These are phyloP conservation scores for Psephotus haematonotus DNA, from an alignment of 2,113 vertebrate species.

Conservation along the genomic window DNA sequence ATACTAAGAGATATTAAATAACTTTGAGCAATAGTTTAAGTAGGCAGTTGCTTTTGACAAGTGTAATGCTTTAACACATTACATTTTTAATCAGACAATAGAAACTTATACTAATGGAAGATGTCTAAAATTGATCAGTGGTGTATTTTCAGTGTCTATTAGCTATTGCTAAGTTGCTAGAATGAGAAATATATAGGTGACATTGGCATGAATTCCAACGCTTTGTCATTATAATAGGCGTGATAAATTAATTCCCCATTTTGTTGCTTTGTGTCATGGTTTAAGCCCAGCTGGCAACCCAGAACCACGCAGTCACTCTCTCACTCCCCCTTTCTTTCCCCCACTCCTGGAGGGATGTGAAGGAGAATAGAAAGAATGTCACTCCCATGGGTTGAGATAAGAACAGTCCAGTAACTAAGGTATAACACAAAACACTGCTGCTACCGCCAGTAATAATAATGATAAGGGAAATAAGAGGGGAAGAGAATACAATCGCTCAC, in stretches of 20 bases:
- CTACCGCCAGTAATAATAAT: too few relatives aligned
- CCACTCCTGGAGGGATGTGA: too few relatives aligned
- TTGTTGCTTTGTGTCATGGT: not conserved
- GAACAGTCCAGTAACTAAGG: too few relatives aligned
- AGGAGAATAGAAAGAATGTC: too few relatives aligned
- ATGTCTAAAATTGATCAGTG: not conserved
- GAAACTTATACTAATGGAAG: not conserved
- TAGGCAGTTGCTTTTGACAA: conserved; percentile 13
- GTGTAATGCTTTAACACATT: not conserved
- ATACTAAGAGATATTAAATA: conserved; percentile 32
- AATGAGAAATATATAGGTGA: not conserved
- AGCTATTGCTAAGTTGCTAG: not conserved
- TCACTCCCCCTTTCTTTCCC: too few relatives aligned
- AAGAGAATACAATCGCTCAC: too few relatives aligned
- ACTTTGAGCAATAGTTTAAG: conserved; percentile 37
- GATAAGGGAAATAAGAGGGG: too few relatives aligned
- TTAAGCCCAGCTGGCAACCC: too few relatives aligned
- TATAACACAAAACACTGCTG: too few relatives aligned
- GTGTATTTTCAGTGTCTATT: not conserved
- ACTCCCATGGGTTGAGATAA: too few relatives aligned
- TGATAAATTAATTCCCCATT: not conserved
- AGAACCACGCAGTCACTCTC: too few relatives aligned
- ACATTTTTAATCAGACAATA: not conserved
- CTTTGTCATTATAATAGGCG: not conserved
- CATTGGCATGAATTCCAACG: not conserved